A percentile compares a stretch with the other conserved stretches of the same genome.
Conservation (phyloP, 2,113 vertebrate genomes). For the Nettapus auritus region DNA sequence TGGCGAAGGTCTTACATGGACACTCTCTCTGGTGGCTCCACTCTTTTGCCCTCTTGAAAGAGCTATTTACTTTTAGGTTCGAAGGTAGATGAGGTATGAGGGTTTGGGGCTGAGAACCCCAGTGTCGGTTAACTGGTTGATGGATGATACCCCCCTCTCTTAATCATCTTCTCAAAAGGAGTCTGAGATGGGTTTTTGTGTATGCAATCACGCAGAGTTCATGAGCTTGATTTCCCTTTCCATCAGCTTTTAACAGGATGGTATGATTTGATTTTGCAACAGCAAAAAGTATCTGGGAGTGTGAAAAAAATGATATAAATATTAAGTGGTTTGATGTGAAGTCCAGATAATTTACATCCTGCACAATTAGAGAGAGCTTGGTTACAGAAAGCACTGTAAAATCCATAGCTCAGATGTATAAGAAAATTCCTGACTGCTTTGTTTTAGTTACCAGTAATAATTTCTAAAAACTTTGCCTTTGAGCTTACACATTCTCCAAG, state of each 20-base stretch:
- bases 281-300: neutral
- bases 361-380: neutral
- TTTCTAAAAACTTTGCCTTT: constrained; percentile 1
- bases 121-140: neutral
- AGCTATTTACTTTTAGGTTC: neutral
- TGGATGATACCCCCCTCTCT: neutral
- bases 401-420: neutral
- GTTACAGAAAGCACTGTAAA: neutral
- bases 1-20: neutral
- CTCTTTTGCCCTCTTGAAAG: neutral
- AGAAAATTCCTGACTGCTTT: constrained; percentile 2
- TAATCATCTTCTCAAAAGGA: neutral
- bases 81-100: neutral
- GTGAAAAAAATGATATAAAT: neutral
- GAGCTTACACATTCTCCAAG: neutral
- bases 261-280: neutral
- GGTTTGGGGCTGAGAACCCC: neutral
- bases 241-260: neutral
- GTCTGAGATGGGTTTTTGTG: neutral
- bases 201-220: neutral
- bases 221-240: neutral
- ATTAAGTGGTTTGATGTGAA: neutral
- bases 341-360: neutral
- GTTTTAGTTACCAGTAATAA: constrained; percentile 40
- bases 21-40: neutral